Base-by-base conservation (phyloP, 2,113 vertebrate genomes). In the Daubentonia madagascariensis region DNA sequence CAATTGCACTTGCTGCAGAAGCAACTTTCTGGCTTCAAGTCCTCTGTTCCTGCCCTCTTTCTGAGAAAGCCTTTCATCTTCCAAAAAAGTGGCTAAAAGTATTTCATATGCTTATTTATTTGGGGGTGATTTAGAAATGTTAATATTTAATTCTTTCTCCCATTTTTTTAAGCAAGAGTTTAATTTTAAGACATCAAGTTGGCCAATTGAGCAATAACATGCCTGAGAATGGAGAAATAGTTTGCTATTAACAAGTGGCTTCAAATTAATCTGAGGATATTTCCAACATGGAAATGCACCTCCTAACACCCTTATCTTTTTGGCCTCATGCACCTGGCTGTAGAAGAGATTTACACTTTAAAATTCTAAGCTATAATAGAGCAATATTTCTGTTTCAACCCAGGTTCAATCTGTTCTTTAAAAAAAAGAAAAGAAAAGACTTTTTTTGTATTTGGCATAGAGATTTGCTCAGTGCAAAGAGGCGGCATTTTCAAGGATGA, bases 261-360 rank as follows among this genome's bases (percentile, higher is more conserved):
- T 97, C 1, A 50, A 94, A 96, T 95, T 98, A 97, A 98, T 98
- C 89, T 96, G 63, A 80, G 86, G 93, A 67, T 93, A 87, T 48
- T 97, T 97, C 94, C 80, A 89, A 86, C 65, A 92, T 61, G 80
- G 91, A 97, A 97, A 96, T 12, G 14, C 28, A 75, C 88, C 90
- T 97, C 90, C 91, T 97, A 96, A 96, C 72, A 97, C 59, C 67
- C 98, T 99, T 99, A 99, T 99, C 98, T 98, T 97, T 97, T 97
- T 90, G 86, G 96, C 93, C 92, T 95, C 98, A 99, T 96, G 83
- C 99, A 99, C 98, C 98, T 99, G 98, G 98, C 96, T 98, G 91
- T 97, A 81, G 76, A 87, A 97, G 96, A 98, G 97, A 98, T 98
- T 98, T 98, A 98, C 98, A 98, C 98, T 98, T 98, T 96, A 97